Evolutionary conservation across 2,797 vertebrate genomes (phyloP), one percentile per base, ranked within the genome.

Genomic region (Tarsius wallacei): DNA sequence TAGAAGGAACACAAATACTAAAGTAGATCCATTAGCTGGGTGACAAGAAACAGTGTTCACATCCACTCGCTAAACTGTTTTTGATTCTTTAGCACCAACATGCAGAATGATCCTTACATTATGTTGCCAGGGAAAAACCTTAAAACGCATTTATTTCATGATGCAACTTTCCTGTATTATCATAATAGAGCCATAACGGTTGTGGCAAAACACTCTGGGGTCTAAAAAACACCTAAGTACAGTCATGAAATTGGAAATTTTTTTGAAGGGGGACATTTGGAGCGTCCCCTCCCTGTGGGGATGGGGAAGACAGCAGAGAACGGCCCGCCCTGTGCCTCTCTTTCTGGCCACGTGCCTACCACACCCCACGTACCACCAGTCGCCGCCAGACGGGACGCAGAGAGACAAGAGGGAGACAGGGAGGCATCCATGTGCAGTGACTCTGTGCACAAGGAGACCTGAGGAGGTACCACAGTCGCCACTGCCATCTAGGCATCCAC

Each of bases 71-170:
- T 98, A 98, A 98, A 98, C 98, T 98, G 98, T 96, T 98, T 98
- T 98, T 98, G 98, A 98, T 99, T 98, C 98, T 98, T 98, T 97
- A 98, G 97, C 93, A 98, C 95, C 98, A 98, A 97, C 97, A 98
- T 5, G 1, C 97, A 95, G 97, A 98, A 98, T 61, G 92, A 98
- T 97, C 97, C 97, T 97, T 98, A 98, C 95, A 95, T 99, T 98
- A 98, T 94, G 93, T 97, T 98, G 98, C 98, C 98, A 95, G 98
- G 93, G 90, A 98, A 98, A 93, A 98, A 98, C 97, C 97, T 97
- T 97, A 97, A 98, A 98, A 98, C 96, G 91, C 95, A 98, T 98
- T 98, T 98, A 97, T 98, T 98, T 98, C 96, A 68, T 98, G 97
- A 98, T 91, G 95, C 86, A 97, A 93, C 97, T 98, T 98, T 98